A percentile compares a stretch with the other conserved stretches of the same genome.
phyloP scores from a whole-genome alignment of 1,140 invertebrate genomes.

The Drosophila funebris region DNA sequence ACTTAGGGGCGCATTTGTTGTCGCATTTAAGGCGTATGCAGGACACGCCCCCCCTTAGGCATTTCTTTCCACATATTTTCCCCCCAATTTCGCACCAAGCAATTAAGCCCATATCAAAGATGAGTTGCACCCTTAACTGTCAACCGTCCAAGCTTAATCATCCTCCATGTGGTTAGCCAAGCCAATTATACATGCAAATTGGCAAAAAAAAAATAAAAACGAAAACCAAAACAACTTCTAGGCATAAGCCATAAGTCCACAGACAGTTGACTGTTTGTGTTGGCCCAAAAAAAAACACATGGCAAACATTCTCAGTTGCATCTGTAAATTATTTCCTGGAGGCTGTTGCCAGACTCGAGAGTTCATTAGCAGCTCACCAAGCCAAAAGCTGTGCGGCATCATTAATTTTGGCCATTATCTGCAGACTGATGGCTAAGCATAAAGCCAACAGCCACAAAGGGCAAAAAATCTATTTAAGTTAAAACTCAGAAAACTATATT shows the following conservation, averaged over 20 bases:
- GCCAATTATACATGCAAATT: slow-evolving; percentile 63
- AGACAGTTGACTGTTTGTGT: slow-evolving; percentile 38
- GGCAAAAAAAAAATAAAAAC: slow-evolving; percentile 32
- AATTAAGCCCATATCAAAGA: slow-evolving; percentile 64
- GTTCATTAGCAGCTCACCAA: slow-evolving; percentile 22
- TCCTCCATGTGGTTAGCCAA: slow-evolving; percentile 22
- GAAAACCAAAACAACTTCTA: slow-evolving; percentile 4
- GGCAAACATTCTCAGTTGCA: slow-evolving; percentile 13
- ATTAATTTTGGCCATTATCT: slow-evolving; percentile 38
- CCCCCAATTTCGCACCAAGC: slow-evolving; percentile 42
- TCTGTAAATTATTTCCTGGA: slow-evolving; percentile 8
- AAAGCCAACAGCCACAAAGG: background rate
- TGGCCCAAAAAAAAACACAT: background rate
- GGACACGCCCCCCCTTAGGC: slow-evolving; percentile 52
- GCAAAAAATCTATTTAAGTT: background rate
- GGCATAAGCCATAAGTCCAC: slow-evolving; percentile 15
- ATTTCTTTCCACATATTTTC: slow-evolving; percentile 17
- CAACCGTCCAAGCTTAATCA: slow-evolving; percentile 46
- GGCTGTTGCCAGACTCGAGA: background rate
- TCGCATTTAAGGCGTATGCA: slow-evolving; percentile 61
- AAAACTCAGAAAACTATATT: background rate
- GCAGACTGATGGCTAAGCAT: slow-evolving; percentile 2
- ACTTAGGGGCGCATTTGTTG: slow-evolving; percentile 67
- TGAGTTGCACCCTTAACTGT: slow-evolving; percentile 51
- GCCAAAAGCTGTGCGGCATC: slow-evolving; percentile 16